Conservation (phyloP, 2,113 vertebrate genomes). For the Pollachius pollachius region DNA sequence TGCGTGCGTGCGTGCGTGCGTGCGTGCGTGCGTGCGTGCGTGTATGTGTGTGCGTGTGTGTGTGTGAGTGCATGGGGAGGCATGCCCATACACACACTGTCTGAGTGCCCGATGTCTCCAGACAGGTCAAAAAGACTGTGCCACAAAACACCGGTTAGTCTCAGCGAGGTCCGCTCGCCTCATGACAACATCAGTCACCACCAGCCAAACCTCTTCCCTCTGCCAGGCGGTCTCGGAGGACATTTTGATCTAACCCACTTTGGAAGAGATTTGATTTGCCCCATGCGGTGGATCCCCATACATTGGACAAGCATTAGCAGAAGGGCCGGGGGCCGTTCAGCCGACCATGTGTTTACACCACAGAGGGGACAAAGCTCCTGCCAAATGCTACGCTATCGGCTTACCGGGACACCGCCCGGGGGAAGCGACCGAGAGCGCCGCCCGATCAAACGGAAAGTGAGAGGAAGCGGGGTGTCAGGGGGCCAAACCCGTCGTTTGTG, state of each 20-base stretch:
- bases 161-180: slow-evolving; percentile 22
- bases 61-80: too few relatives aligned
- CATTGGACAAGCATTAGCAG: slow-evolving; percentile 11
- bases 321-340: slow-evolving; percentile 53
- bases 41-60: too few relatives aligned
- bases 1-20: too few relatives aligned
- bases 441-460: slow-evolving; percentile 26
- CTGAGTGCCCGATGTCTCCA: too few relatives aligned
- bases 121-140: too few relatives aligned
- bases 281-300: slow-evolving; percentile 1
- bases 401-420: slow-evolving; percentile 41
- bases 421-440: slow-evolving; percentile 31
- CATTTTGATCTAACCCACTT: neutral
- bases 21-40: too few relatives aligned
- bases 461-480: slow-evolving; percentile 2
- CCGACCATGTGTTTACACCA: slow-evolving; percentile 49
- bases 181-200: neutral
- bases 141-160: too few relatives aligned
- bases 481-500: slow-evolving; percentile 21
- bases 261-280: neutral
- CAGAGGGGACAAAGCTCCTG: slow-evolving; percentile 48
- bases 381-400: slow-evolving; percentile 47
- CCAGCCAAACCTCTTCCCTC: too few relatives aligned
- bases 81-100: neutral
- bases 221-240: too few relatives aligned